These are phyloP conservation scores for Leptobrachium leishanense DNA, from an alignment of 2,113 vertebrate genomes.

Conservation along the genomic window DNA sequence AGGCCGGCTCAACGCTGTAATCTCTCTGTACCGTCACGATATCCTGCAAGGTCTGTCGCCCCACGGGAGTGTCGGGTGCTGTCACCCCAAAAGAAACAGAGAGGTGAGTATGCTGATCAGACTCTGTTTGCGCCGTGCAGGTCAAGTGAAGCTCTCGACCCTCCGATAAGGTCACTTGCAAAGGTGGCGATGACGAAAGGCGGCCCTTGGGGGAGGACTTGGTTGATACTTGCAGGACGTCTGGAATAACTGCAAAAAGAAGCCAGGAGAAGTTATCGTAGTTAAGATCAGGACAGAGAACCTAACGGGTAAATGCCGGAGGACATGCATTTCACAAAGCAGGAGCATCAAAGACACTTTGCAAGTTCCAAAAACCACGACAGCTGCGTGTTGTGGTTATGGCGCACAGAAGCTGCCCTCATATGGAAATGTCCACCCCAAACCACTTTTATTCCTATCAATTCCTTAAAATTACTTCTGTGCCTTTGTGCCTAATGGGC, in stretches of 20 bases:
- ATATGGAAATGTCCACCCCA: no score
- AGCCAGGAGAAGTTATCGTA: not conserved
- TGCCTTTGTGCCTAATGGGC: no score
- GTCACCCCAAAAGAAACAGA: conserved; percentile 75
- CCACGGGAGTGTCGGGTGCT: conserved; percentile 38
- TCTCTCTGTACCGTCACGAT: conserved; percentile 73
- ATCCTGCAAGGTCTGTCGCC: conserved; percentile 66
- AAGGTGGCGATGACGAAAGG: conserved; percentile 43
- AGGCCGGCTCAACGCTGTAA: conserved; percentile 65
- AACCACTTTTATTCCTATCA: no score
- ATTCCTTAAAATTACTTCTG: no score
- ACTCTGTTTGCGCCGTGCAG: conserved; percentile 70
- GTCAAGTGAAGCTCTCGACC: conserved; percentile 75
- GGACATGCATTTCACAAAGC: no score
- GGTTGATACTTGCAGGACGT: conserved; percentile 73
- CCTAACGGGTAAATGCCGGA: no score
- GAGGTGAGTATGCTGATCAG: conserved; percentile 80
- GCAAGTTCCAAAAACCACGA: no score
- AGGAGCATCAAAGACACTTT: no score
- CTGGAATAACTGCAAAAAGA: conserved; percentile 73
- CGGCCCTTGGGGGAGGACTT: conserved; percentile 44
- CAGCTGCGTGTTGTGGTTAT: no score
- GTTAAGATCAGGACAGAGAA: no score
- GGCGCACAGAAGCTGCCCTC: no score
- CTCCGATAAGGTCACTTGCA: conserved; percentile 66